Percentiles rank a stretch among this genome's conserved stretches.
These are phyloP conservation scores for Mus caroli DNA, from an alignment of 2,797 vertebrate genomes.

Conservation along the genomic window DNA sequence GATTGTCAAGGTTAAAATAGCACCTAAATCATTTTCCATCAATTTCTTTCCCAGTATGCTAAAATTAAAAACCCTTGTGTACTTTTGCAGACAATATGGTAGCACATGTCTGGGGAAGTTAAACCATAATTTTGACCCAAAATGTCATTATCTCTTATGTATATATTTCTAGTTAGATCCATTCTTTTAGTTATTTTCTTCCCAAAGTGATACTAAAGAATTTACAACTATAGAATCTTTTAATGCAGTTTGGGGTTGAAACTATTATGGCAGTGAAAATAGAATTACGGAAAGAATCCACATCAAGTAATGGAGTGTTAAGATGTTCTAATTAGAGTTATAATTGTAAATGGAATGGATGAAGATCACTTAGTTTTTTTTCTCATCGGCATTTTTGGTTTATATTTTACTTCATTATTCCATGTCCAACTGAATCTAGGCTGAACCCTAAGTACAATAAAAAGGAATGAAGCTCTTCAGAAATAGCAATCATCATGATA, in stretches of 20 bases:
- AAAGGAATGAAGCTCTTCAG: slow-evolving; percentile 31
- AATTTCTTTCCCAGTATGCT: neutral
- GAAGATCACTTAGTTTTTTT: slow-evolving; percentile 63
- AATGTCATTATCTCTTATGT: slow-evolving; percentile 21
- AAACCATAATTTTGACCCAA: neutral
- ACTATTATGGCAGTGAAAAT: slow-evolving; percentile 73
- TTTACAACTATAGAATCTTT: slow-evolving; percentile 67
- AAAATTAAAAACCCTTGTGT: neutral
- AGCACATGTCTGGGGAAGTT: neutral
- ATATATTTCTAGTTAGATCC: slow-evolving; percentile 36
- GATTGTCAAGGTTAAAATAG: slow-evolving; percentile 25
- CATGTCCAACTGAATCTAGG: slow-evolving; percentile 31
- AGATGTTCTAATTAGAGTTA: slow-evolving; percentile 77
- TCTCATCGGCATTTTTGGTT: slow-evolving; percentile 34
- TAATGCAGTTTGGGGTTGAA: slow-evolving; percentile 60
- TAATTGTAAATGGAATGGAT: slow-evolving; percentile 68
- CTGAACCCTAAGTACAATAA: slow-evolving; percentile 34
- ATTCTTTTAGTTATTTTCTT: slow-evolving; percentile 61
- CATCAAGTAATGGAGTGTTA: slow-evolving; percentile 74
- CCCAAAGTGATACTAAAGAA: slow-evolving; percentile 64
- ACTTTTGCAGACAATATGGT: neutral
- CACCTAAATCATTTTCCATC: slow-evolving; percentile 33
- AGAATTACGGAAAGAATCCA: slow-evolving; percentile 31
- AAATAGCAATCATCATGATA: slow-evolving; percentile 24
- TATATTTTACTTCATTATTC: slow-evolving; percentile 59